Evolutionary conservation across 2,797 vertebrate species (phyloP).

Genomic region (Acrocephalus scirpaceus): DNA sequence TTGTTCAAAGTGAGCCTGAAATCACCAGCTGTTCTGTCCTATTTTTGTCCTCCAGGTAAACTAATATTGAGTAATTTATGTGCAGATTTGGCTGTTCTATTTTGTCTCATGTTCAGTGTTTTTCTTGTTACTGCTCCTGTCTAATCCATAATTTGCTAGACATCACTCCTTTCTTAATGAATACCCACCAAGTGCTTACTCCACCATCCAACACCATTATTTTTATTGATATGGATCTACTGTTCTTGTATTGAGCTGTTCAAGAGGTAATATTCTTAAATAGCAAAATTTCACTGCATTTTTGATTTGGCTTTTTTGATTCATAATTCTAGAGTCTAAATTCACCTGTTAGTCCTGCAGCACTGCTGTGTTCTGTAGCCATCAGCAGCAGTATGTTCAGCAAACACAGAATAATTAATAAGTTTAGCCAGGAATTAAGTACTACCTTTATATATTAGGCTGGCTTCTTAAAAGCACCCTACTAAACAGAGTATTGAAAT

Average conservation of each 20-base stretch:
- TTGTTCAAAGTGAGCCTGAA: background rate
- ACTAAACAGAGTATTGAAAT: background rate
- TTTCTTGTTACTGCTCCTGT: background rate
- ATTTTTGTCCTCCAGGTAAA: background rate
- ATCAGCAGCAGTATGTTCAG: background rate
- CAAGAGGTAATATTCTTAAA: background rate
- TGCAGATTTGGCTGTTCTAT: background rate
- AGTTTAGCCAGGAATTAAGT: background rate
- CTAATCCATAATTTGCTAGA: background rate
- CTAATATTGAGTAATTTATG: background rate
- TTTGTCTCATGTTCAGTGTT: background rate
- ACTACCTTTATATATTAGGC: background rate
- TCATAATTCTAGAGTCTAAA: background rate
- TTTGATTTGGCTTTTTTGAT: background rate
- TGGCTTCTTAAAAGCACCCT: background rate
- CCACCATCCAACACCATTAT: background rate
- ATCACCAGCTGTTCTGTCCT: background rate
- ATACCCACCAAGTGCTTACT: background rate
- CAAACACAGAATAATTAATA: background rate
- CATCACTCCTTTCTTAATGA: background rate
- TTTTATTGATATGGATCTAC: background rate
- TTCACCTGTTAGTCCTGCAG: background rate
- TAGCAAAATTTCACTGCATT: background rate
- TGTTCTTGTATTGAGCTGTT: background rate
- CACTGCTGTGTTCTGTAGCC: background rate